These are phyloP conservation scores for Pelmatolapia mariae DNA, from an alignment of 2,113 vertebrate genomes.

Conservation along the genomic window DNA sequence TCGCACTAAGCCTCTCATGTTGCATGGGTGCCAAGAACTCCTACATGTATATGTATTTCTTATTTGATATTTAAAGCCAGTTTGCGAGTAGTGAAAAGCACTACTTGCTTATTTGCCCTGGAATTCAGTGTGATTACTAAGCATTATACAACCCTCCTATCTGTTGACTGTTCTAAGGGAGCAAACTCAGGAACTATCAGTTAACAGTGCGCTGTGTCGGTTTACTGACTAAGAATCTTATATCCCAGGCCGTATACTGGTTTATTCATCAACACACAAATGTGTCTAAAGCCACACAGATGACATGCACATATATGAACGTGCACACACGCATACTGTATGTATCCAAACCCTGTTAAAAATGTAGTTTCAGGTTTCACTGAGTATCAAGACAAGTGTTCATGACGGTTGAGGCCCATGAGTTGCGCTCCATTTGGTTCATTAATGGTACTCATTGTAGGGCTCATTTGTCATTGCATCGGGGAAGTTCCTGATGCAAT, in stretches of 20 bases:
- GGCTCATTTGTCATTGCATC: constrained; percentile 47
- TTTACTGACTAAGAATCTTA: neutral
- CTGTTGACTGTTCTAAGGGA: neutral
- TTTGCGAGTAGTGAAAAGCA: neutral
- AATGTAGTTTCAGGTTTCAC: constrained; percentile 26
- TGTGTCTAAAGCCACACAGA: neutral
- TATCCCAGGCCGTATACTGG: neutral
- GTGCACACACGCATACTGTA: neutral
- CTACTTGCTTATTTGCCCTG: neutral
- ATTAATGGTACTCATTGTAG: constrained; percentile 60
- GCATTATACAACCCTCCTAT: neutral
- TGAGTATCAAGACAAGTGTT: neutral
- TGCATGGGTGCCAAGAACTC: neutral
- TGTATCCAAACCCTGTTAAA: neutral
- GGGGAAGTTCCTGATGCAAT: constrained; percentile 64
- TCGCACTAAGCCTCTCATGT: neutral
- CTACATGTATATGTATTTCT: neutral
- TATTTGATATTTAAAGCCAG: neutral
- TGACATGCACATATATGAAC: neutral
- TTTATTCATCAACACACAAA: neutral
- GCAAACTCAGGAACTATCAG: neutral
- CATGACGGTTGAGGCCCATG: neutral
- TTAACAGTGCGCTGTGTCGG: constrained; percentile 5
- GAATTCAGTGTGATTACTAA: neutral
- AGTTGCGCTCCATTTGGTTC: constrained; percentile 18